Conservation (phyloP, 2,888 invertebrate genomes). For the Entomobrya proxima region DNA sequence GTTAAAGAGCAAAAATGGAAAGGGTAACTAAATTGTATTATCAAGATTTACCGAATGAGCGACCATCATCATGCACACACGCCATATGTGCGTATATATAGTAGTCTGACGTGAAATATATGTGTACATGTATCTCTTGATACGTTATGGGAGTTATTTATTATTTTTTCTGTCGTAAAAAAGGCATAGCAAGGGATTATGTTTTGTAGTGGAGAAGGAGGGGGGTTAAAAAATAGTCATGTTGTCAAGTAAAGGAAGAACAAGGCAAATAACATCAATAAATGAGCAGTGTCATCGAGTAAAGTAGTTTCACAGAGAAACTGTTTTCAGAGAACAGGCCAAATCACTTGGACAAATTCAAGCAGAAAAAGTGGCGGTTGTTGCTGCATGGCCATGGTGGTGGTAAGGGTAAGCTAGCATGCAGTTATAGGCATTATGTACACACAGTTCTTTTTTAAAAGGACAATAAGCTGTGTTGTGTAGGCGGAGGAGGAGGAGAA, state of each 20-base stretch:
- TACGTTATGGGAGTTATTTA: background rate
- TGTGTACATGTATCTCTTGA: no score
- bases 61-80: background rate
- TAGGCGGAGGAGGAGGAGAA: slow-evolving; percentile 2
- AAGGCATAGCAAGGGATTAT: background rate
- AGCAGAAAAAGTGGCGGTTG: background rate
- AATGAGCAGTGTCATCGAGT: slow-evolving; percentile 2
- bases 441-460: no score
- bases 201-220: no score
- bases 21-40: slow-evolving; percentile 38
- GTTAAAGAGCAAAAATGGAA: slow-evolving; percentile 44
- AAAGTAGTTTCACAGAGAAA: background rate
- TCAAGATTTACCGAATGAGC: slow-evolving; percentile 51
- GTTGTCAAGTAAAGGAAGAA: slow-evolving; percentile 2
- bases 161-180: background rate
- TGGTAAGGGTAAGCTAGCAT: no score
- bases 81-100: background rate
- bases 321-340: background rate
- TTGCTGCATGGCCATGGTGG: background rate
- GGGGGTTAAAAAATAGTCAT: background rate
- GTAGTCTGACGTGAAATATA: background rate
- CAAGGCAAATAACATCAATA: background rate
- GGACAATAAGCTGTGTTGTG: no score
- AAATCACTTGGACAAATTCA: slow-evolving; percentile 46
- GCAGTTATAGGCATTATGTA: no score